phyloP scores from a whole-genome alignment of 2,888 invertebrate species.

The Laothoe populi region DNA sequence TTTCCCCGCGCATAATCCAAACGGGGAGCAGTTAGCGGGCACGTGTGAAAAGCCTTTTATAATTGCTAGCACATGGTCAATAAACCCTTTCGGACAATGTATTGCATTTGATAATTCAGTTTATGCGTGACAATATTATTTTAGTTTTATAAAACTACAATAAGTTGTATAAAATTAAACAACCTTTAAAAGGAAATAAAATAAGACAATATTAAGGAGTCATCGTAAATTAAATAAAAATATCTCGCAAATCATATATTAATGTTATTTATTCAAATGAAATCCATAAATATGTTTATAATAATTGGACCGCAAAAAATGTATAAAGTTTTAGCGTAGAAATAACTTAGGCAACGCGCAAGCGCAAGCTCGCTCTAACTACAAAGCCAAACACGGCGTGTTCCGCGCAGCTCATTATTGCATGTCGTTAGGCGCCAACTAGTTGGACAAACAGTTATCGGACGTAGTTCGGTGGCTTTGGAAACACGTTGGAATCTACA shows the following conservation, averaged over 20 bases:
- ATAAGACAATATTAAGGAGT: not conserved
- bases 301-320: not conserved
- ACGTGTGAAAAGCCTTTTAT: slow-evolving; percentile 77
- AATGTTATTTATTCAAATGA: not conserved
- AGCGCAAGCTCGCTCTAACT: slow-evolving; percentile 60
- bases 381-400: slow-evolving; percentile 59
- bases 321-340: slow-evolving; percentile 42
- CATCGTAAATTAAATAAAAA: not conserved
- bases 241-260: not conserved
- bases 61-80: slow-evolving; percentile 64
- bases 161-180: no score
- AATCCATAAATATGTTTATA: not conserved
- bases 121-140: not conserved
- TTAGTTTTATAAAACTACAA: no score
- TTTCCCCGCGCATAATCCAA: slow-evolving; percentile 62
- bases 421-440: slow-evolving; percentile 78
- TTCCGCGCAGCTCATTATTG: slow-evolving; percentile 70
- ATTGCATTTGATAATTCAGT: slow-evolving; percentile 9
- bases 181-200: not conserved
- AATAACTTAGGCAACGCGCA: slow-evolving; percentile 33
- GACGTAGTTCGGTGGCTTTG: slow-evolving; percentile 28
- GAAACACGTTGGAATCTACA: slow-evolving; percentile 35
- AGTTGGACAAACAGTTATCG: slow-evolving; percentile 51
- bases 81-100: slow-evolving; percentile 38
- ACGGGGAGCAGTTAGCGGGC: slow-evolving; percentile 64